A percentile compares a stretch with the other conserved stretches of the same genome.
phyloP scores from a whole-genome alignment of 1,140 invertebrate genomes.

The Drosophila athabasca region DNA sequence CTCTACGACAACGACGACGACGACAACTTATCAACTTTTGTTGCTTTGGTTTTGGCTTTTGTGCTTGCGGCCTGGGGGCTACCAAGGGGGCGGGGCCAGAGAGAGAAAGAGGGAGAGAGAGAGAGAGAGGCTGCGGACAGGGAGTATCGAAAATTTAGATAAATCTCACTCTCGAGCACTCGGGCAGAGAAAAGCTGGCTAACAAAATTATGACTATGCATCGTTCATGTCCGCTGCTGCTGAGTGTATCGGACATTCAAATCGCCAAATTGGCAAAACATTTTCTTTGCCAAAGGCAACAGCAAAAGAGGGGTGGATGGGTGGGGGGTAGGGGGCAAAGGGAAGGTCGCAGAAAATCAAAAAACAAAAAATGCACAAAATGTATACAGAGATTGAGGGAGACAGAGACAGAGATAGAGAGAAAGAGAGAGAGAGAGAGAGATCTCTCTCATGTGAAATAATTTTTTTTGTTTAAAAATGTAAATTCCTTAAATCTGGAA shows the following conservation, averaged over 20 bases:
- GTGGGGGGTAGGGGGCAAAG: constrained; percentile 3
- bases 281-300: constrained; percentile 47
- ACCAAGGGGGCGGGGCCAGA: too few species aligned
- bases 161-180: constrained; percentile 53
- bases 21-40: constrained; percentile 52
- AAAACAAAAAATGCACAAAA: constrained; percentile 18
- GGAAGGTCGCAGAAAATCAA: constrained; percentile 45
- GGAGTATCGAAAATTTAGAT: constrained; percentile 56
- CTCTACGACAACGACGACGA: constrained; percentile 38
- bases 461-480: not conserved
- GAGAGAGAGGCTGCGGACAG: not conserved
- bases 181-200: not conserved
- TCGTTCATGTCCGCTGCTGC: constrained; percentile 42
- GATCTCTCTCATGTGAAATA: not conserved
- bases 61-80: constrained; percentile 33
- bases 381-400: not conserved
- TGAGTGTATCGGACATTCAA: constrained; percentile 65
- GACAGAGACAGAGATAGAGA: constrained; percentile 16
- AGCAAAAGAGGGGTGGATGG: too few species aligned
- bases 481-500: constrained; percentile 27
- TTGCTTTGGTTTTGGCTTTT: constrained; percentile 39
- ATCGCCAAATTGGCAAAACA: constrained; percentile 67
- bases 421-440: constrained; percentile 1
- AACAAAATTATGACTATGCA: constrained; percentile 55
- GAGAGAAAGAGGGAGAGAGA: too few species aligned